These are phyloP conservation scores for Sinocyclocheilus grahami DNA, from an alignment of 2,113 vertebrate species.

Conservation along the genomic window DNA sequence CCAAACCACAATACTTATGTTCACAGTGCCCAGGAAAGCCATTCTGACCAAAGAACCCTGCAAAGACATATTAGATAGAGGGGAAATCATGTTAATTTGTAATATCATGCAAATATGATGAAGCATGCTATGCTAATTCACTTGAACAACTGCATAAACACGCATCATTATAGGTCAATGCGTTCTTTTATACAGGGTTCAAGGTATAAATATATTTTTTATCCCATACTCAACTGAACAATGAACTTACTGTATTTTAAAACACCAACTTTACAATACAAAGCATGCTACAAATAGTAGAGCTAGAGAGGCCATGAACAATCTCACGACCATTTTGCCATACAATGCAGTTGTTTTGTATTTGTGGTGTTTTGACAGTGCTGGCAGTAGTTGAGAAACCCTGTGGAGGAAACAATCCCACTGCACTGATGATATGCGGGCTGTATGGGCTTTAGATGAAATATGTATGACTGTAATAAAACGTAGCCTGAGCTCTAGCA, in stretches of 20 bases:
- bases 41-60: slow-evolving; percentile 76
- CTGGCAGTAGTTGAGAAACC: background rate
- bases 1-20: slow-evolving; percentile 93
- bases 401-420: slow-evolving; percentile 7
- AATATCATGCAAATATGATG: background rate
- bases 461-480: slow-evolving; percentile 49
- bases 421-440: slow-evolving; percentile 7
- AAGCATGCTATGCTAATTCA: background rate
- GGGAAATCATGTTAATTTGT: background rate
- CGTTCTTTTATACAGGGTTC: background rate
- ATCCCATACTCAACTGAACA: background rate
- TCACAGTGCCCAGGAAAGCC: slow-evolving; percentile 79
- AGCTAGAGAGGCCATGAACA: background rate
- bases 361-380: background rate
- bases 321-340: background rate
- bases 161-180: background rate
- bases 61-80: slow-evolving; percentile 26
- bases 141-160: background rate
- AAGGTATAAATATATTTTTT: background rate
- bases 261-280: background rate
- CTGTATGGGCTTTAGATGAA: slow-evolving; percentile 42
- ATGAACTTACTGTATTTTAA: background rate
- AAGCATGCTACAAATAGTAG: background rate
- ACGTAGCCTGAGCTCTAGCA: slow-evolving; percentile 12
- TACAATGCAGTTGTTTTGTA: background rate